These are phyloP conservation scores for Sesia bembeciformis DNA, from an alignment of 2,888 invertebrate genomes.

Conservation along the genomic window DNA sequence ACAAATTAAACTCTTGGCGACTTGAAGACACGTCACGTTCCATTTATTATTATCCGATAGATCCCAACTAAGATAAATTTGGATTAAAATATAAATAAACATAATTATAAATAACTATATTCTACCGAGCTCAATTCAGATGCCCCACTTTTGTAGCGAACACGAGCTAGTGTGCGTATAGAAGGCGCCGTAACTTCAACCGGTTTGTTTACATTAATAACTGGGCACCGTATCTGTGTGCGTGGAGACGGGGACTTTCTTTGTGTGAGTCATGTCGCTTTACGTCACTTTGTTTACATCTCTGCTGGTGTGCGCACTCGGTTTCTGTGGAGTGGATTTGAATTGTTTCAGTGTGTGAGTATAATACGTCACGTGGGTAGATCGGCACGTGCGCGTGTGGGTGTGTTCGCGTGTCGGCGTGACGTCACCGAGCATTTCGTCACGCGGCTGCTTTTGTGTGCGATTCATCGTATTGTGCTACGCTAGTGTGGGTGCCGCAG, in stretches of 20 bases:
- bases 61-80: no score
- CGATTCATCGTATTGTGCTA: conserved; percentile 12
- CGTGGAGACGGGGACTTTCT: conserved; percentile 19
- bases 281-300: conserved; percentile 70
- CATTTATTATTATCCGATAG: no score
- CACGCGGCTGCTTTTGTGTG: conserved; percentile 23
- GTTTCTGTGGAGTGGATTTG: conserved; percentile 14
- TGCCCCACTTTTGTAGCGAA: conserved; percentile 49
- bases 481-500: conserved; percentile 24
- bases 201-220: conserved; percentile 71
- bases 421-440: conserved; percentile 58
- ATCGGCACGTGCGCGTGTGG: conserved; percentile 52
- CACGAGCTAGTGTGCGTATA: conserved; percentile 25
- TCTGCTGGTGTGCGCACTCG: conserved; percentile 18
- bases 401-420: conserved; percentile 63
- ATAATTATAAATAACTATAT: neutral
- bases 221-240: conserved; percentile 32
- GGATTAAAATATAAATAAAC: neutral
- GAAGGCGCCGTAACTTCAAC: conserved; percentile 29
- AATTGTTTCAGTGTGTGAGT: conserved; percentile 7
- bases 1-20: no score
- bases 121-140: conserved; percentile 34
- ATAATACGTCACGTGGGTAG: conserved; percentile 43
- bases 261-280: conserved; percentile 54
- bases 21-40: no score